phyloP scores from a whole-genome alignment of 2,888 invertebrate genomes.

The Brachypalpus laphriformis region DNA sequence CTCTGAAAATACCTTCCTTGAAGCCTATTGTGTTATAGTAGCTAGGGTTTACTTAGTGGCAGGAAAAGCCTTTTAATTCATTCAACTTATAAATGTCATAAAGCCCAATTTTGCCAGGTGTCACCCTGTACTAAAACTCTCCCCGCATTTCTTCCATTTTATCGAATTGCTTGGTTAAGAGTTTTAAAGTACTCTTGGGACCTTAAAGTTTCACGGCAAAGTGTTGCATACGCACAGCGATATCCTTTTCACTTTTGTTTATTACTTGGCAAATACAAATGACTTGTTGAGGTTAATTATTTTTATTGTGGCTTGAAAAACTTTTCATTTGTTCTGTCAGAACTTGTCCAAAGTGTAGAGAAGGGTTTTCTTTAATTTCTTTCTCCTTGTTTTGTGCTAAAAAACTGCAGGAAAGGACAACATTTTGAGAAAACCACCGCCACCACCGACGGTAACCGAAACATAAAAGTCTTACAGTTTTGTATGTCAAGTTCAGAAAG shows the following conservation, averaged over 20 bases:
- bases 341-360: not conserved
- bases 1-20: too few species aligned
- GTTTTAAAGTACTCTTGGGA: not conserved
- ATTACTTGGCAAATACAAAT: not conserved
- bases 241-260: not conserved
- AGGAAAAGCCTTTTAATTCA: too few species aligned
- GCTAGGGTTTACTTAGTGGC: too few species aligned
- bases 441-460: too few species aligned
- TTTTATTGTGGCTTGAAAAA: not conserved
- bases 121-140: not conserved
- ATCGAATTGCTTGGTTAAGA: not conserved
- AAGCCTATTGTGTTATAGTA: too few species aligned
- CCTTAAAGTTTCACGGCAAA: constrained; percentile 2
- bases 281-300: constrained; percentile 42
- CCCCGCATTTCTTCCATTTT: not conserved
- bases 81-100: too few species aligned
- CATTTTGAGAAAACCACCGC: not conserved
- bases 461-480: constrained; percentile 29
- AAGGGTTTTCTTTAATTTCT: not conserved
- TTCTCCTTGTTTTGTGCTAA: not conserved
- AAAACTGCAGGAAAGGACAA: not conserved
- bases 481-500: constrained; percentile 64
- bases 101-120: not conserved
- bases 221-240: not conserved
- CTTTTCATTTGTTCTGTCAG: constrained; percentile 8